phyloP scores from a whole-genome alignment of 2,888 invertebrate species.

The Anorthoa munda region DNA sequence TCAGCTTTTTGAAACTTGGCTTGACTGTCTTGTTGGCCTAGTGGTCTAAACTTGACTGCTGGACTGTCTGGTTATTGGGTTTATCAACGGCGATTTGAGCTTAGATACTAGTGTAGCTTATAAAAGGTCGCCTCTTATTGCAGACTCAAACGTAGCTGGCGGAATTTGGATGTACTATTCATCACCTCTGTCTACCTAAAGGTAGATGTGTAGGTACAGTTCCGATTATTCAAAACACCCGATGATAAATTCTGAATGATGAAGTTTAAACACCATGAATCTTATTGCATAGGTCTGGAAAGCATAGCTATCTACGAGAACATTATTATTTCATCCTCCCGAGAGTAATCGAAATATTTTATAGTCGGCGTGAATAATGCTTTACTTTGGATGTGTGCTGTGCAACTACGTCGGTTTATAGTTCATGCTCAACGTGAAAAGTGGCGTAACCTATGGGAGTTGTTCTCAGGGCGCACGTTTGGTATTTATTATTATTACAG shows the following conservation, averaged over 20 bases:
- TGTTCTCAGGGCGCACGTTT: slow-evolving; percentile 42
- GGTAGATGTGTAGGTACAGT: too few species aligned
- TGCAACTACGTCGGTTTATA: slow-evolving; percentile 53
- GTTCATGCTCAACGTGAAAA: slow-evolving; percentile 53
- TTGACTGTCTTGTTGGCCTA: neutral
- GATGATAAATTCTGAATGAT: neutral
- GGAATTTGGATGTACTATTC: too few species aligned
- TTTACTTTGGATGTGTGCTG: slow-evolving; percentile 43
- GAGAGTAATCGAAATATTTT: slow-evolving; percentile 47
- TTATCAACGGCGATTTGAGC: too few species aligned
- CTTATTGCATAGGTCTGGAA: slow-evolving; percentile 3
- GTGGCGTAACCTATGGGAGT: slow-evolving; percentile 54
- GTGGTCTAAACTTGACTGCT: neutral
- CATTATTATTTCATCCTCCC: slow-evolving; percentile 33
- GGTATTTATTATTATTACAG: slow-evolving; percentile 42
- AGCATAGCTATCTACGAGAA: slow-evolving; percentile 20
- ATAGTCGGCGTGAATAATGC: slow-evolving; percentile 43
- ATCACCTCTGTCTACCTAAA: too few species aligned
- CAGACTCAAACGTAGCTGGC: too few species aligned
- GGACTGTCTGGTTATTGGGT: neutral
- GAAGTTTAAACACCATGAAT: neutral
- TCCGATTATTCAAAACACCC: too few species aligned
- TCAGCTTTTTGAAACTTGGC: neutral
- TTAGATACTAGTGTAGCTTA: too few species aligned
- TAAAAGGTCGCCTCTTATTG: too few species aligned